phyloP scores from a whole-genome alignment of 2,888 invertebrate genomes.

The Orthonevra nobilis region DNA sequence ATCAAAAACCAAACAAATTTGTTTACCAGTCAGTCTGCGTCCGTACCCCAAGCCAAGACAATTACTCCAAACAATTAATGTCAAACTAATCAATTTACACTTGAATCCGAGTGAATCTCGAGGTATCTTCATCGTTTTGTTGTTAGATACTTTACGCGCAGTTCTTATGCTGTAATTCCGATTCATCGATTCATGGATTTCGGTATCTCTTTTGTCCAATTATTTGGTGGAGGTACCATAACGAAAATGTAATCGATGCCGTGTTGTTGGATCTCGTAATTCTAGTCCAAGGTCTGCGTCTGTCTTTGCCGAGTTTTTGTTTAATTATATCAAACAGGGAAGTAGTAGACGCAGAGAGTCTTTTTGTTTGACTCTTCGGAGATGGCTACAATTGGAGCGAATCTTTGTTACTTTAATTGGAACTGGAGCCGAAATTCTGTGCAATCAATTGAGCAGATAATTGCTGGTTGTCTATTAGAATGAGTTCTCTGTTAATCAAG shows the following conservation, averaged over 20 bases:
- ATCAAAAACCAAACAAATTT: conserved; percentile 15
- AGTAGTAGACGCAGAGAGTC: not conserved
- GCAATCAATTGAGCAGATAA: conserved; percentile 43
- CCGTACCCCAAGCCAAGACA: not conserved
- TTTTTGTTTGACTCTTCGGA: conserved; percentile 8
- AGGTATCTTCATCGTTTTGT: conserved; percentile 10
- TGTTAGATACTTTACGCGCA: not conserved
- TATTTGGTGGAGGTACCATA: conserved; percentile 25
- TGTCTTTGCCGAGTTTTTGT: conserved; percentile 24
- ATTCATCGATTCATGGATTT: not conserved
- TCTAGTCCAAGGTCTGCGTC: conserved; percentile 42
- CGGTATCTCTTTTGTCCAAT: conserved; percentile 43
- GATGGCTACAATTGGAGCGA: conserved; percentile 28
- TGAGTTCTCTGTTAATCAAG: conserved; percentile 10
- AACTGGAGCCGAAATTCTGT: conserved; percentile 57
- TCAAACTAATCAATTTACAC: conserved; percentile 45
- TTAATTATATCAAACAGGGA: conserved; percentile 24
- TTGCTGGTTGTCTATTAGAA: not conserved
- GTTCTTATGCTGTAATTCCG: conserved; percentile 13
- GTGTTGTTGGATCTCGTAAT: conserved; percentile 32
- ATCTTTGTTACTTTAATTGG: conserved; percentile 42
- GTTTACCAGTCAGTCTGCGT: conserved; percentile 6
- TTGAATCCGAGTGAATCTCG: conserved; percentile 4
- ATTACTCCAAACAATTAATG: conserved; percentile 37
- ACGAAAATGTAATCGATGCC: conserved; percentile 8